These are phyloP conservation scores for Lepidurus packardi DNA, from an alignment of 1,140 invertebrate genomes.

Conservation along the genomic window DNA sequence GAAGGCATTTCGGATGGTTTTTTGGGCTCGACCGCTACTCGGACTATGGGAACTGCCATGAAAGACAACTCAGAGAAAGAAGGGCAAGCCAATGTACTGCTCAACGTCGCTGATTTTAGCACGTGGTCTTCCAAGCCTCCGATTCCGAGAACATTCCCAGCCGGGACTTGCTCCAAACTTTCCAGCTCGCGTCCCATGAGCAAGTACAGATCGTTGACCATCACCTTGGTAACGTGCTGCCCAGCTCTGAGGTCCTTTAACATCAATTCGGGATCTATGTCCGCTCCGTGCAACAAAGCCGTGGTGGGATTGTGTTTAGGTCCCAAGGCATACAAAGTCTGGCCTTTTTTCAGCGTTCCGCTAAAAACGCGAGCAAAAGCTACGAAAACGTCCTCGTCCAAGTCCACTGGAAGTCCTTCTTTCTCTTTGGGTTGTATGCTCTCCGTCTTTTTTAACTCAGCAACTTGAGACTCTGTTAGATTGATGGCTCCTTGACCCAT, in stretches of 20 bases:
- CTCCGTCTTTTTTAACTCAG: slow-evolving; percentile 36
- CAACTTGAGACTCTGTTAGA: slow-evolving; percentile 15
- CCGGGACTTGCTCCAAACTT: slow-evolving; percentile 66
- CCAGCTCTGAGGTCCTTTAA: slow-evolving; percentile 61
- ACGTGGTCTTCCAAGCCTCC: slow-evolving; percentile 79
- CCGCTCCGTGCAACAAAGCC: slow-evolving; percentile 48
- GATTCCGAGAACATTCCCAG: slow-evolving; percentile 88
- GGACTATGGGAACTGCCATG: slow-evolving; percentile 77
- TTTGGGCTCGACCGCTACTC: slow-evolving; percentile 89
- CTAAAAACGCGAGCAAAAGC: slow-evolving; percentile 93
- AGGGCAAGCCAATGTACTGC: slow-evolving; percentile 73
- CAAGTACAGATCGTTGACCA: slow-evolving; percentile 70
- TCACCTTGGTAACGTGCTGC: slow-evolving; percentile 56
- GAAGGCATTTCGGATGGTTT: slow-evolving; percentile 72
- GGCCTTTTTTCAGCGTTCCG: slow-evolving; percentile 71
- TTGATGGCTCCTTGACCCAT: slow-evolving; percentile 37
- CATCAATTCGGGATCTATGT: slow-evolving; percentile 51
- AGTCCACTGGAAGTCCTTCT: slow-evolving; percentile 35
- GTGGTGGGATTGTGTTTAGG: slow-evolving; percentile 78
- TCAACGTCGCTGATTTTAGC: slow-evolving; percentile 87
- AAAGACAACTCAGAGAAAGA: slow-evolving; percentile 79
- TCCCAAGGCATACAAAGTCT: slow-evolving; percentile 72
- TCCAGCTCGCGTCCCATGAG: slow-evolving; percentile 92
- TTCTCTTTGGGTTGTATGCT: background rate
- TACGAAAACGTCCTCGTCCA: slow-evolving; percentile 66